Evolutionary conservation across 2,888 invertebrate genomes (phyloP), one percentile per base, ranked within the genome.

Genomic region (Quadriops clusia): DNA sequence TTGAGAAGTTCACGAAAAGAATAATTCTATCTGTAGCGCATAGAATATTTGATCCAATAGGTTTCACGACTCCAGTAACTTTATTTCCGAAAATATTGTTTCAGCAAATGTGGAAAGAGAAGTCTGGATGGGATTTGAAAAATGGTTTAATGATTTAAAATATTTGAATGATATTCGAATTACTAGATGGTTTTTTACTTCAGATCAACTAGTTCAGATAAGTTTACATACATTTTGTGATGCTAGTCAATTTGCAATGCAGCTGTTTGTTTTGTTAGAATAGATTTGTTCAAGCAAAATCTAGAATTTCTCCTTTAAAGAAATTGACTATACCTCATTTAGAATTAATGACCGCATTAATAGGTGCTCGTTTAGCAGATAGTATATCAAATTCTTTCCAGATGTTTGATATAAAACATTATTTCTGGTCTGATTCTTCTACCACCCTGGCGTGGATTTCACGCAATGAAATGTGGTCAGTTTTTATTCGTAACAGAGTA

Each of bases 401-500:
- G 6, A 8, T 7, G 8, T 17, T 28, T n/a, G 17, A 36, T 18
- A 17, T 37, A 17, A 22, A 38, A 27, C 28, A 28, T 15, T 32
- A 23, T 30, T 46, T 34, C 35, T 51, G 46, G 49, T 42, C 33
- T 22, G 46, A 48, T 24, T 45, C 44, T 1, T 34, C 42, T 2
- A 48, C 42, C 1, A 47, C 43, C 1, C 24, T 50, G 6, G 28
- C 42, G 1, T 49, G 47, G 47, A 44, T 51, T 7, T 32, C 30
- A 25, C 16, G 37, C 11, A 31, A 32, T 10, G 42, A 41, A 11
- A 34, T 37, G 5, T 50, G 46, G 42, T 32, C 27, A 5, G 37
- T 38, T 9, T 50, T 49, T 32, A 46, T 49, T 2, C 32, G 31
- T 16, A 53, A 54, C 27, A 20, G 45, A 20, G 37, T 47, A 4